Percentiles rank a stretch among this genome's conserved stretches.
phyloP scores from a whole-genome alignment of 1,140 invertebrate genomes.

The Lepidurus couesii region DNA sequence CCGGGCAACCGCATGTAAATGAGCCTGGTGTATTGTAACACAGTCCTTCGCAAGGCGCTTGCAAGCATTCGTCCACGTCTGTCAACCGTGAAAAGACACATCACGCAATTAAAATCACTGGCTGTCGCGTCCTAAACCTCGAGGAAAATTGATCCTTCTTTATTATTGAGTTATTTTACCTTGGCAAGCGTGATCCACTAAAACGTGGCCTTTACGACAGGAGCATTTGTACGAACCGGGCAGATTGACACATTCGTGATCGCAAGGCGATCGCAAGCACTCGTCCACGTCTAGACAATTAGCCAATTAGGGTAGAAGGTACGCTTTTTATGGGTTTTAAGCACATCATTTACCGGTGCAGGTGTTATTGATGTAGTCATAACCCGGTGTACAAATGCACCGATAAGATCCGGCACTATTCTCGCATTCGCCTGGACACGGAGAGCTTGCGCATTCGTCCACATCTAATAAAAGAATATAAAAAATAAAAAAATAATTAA shows the following conservation, averaged over 20 bases:
- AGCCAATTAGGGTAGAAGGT: slow-evolving; percentile 27
- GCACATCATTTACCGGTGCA: slow-evolving; percentile 53
- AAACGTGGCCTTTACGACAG: slow-evolving; percentile 68
- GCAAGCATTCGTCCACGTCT: slow-evolving; percentile 65
- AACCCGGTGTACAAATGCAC: slow-evolving; percentile 72
- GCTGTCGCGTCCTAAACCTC: too few species aligned
- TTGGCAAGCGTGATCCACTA: slow-evolving; percentile 54
- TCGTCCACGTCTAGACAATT: slow-evolving; percentile 43
- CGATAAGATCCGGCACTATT: slow-evolving; percentile 76
- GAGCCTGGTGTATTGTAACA: slow-evolving; percentile 77
- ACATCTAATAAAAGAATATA: slow-evolving; percentile 52
- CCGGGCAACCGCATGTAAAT: slow-evolving; percentile 71
- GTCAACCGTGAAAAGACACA: slow-evolving; percentile 28
- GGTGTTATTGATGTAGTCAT: slow-evolving; percentile 51
- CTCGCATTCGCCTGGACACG: slow-evolving; percentile 52
- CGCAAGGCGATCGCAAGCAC: slow-evolving; percentile 60
- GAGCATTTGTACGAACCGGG: slow-evolving; percentile 72
- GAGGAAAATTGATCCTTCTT: too few species aligned
- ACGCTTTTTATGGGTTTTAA: not conserved
- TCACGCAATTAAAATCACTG: not conserved
- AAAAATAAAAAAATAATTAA: too few species aligned
- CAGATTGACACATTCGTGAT: slow-evolving; percentile 73
- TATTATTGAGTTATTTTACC: slow-evolving; percentile 4
- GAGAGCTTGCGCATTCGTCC: slow-evolving; percentile 57
- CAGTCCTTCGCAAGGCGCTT: slow-evolving; percentile 57